Percentiles rank a stretch among this genome's conserved stretches.
Conservation (phyloP, 2,113 vertebrate species). For the Oreocharis arfaki region DNA sequence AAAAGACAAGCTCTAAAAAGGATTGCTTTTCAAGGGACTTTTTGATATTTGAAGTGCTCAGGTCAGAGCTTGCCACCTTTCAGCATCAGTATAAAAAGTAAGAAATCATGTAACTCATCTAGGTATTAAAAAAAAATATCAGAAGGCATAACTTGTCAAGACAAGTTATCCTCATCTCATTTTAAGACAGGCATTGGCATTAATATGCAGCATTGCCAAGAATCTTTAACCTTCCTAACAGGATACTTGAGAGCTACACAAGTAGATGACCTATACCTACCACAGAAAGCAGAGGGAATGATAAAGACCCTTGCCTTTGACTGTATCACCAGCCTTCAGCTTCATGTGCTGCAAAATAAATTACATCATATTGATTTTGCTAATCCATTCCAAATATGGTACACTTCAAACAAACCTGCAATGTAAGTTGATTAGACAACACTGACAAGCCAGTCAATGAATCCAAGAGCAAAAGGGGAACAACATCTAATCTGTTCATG, state of each 20-base stretch:
- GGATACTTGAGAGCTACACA: not conserved
- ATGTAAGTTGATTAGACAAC: not conserved
- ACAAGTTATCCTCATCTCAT: not conserved
- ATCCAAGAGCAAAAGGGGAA: not conserved
- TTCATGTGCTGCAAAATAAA: not conserved
- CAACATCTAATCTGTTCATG: not conserved
- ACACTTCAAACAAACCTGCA: not conserved
- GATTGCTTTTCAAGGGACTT: not conserved
- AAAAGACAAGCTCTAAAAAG: not conserved
- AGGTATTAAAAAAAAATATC: not conserved
- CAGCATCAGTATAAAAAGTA: not conserved
- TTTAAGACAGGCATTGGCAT: not conserved
- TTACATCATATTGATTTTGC: not conserved
- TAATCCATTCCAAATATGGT: not conserved
- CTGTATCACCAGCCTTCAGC: not conserved
- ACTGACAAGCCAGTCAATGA: not conserved
- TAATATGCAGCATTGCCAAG: not conserved
- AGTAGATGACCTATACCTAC: not conserved
- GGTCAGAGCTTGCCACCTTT: not conserved
- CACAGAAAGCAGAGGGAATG: not conserved
- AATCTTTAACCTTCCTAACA: not conserved
- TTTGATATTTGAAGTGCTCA: not conserved
- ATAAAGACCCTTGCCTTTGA: not conserved
- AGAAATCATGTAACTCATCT: not conserved
- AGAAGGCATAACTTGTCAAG: not conserved